Evolutionary conservation across 2,888 invertebrate species (phyloP), one percentile per base, ranked within the genome.

Genomic region (Ernsta delagoae): DNA sequence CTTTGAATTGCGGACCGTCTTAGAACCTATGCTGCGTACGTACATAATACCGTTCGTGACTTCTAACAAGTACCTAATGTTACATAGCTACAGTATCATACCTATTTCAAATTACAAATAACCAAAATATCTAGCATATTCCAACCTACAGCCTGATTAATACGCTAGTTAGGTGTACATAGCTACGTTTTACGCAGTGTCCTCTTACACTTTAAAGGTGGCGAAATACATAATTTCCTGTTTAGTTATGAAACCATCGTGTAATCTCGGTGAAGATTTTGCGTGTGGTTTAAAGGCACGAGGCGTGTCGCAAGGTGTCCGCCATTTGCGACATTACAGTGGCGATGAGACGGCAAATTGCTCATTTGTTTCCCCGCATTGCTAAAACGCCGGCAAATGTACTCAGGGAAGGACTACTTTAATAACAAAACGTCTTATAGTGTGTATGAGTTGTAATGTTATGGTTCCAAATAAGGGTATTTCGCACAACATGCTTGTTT

Each of bases 331-430:
- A 87, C 87, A 87, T 87, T 84, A 87, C 83, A 79, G 48, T 78
- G 84, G 67, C 81, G 88, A 88, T 89, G 89, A 88, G 86, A 84
- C 82, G 85, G 82, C 81, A 88, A 89, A 89, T 89, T 89, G 86
- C 86, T 86, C 86, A 85, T 88, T 89, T 88, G 84, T 88, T 83
- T 87, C 79, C 79, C 82, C 78, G 79, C 80, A 83, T 86, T 83
- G 83, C 86, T 83, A 84, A 85, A 87, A 70, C 41, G 12, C 41
- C 24, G 39, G 59, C 41, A 60, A 60, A 43, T 60, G 59, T 31
- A 54, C 24, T 54, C 31, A 31, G 53, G 9, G 6, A 11, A 12
- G 11, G 48, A 6, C 6, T 48, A 2, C 4, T n/a, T 45, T 45
- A 45, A 45, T 45, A 45, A 45, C n/a, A 45, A 45, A 45, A 45